Base-by-base conservation (phyloP, 2,797 vertebrate species). In the Malurus splendens region DNA sequence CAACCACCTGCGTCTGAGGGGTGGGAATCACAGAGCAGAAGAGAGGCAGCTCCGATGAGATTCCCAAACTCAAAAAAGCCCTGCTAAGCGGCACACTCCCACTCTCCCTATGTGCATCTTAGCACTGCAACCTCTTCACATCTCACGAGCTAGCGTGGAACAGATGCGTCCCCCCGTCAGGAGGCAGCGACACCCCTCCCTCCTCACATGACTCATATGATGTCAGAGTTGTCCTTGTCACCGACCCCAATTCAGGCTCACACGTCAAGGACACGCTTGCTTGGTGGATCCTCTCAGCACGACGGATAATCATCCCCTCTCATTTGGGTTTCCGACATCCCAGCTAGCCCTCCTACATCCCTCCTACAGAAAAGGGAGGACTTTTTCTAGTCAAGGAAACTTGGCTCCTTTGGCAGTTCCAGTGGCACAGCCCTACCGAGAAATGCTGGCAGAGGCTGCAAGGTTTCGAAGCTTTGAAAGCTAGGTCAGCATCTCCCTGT, bases 81-180 rank as follows among this genome's bases (percentile, higher is more conserved):
- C 94, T 95, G 94, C 91, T 93, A 87, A 94, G 92, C 86, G 48
- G 92, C 94, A 95, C 93, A 95, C 94, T 94, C 94, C 94, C 93
- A 95, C 94, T 94, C 94, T 95, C 94, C 94, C 94, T 95, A 95
- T 95, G 94, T 95, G 94, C 94, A 94, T 95, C 93, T 94, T 95
- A 95, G 94, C 94, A 95, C 94, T 93, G 94, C 94, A 95, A 95
- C 94, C 94, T 95, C 94, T 94, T 94, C 94, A 93, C 94, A 93
- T 94, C 92, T 94, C 94, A 95, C 92, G 91, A 95, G 94, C 94
- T 92, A 94, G 92, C 60, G 92, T 95, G 94, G 94, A 95, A 94
- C 94, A 95, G 94, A 94, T 94, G 94, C 92, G 91, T 95, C 93
- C 91, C 86, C 87, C 82, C 80, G 82, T 93, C 93, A 95, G 87